Evolutionary conservation across 2,888 invertebrate species (phyloP), one percentile per base, ranked within the genome.

Genomic region (Caenorhabditis drosophilae): DNA sequence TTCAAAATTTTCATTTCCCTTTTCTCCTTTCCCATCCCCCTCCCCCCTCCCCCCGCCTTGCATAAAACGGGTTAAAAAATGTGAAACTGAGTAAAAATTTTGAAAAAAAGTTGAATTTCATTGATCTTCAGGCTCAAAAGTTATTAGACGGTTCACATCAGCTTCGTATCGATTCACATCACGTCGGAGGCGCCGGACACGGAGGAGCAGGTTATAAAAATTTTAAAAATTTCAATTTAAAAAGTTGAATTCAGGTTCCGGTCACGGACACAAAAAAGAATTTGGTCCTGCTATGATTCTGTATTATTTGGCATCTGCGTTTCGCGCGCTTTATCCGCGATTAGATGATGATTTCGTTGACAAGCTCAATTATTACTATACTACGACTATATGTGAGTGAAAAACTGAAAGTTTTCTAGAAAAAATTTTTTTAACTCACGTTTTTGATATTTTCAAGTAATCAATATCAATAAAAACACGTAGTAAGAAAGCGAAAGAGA

Each of bases 281-380:
- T 79, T 83, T 58, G 83, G 82, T 22, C 82, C 83, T 40, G 83
- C 81, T n/a, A 83, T 83, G 84, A 81, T 83, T 53, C 75, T 83
- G 42, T 83, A 83, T 59, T 83, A 83, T 62, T 59, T 83, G 53
- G 83, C 83, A 20, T 80, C 82, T 22, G 82, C 83, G 45, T 83
- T 83, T 57, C 81, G 82, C 26, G 79, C 79, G 23, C 77, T 83
- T 16, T 81, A 83, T 56, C 83, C 82, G 22, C 75, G 83, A 41
- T 73, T 83, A 34, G 83, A 83, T 61, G 83, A 83, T 64, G 83
- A 83, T 67, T 83, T 83, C 57, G 83, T 83, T 25, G 83, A 83
- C 64, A 83, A 83, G 61, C 75, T 83, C 47, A 83, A 83, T 68
- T 83, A 83, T 59, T 83, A 83, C 52, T 83, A 83, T 56, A 83